Conservation (phyloP, 2,888 invertebrate genomes). For the Abscondita cerata region DNA sequence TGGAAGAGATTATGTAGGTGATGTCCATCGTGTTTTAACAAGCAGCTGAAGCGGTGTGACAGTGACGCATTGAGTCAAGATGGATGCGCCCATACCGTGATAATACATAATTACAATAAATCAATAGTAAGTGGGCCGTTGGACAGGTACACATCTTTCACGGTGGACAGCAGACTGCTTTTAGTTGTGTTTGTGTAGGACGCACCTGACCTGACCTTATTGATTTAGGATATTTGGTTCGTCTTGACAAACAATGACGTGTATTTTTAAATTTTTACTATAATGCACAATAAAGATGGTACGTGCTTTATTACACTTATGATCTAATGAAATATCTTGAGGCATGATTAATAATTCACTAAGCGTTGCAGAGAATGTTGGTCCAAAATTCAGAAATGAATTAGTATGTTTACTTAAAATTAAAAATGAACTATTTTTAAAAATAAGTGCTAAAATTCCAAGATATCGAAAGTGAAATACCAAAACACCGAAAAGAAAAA, state of each 20-base stretch:
- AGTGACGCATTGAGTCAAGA: constrained; percentile 46
- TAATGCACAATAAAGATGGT: not conserved
- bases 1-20: constrained; percentile 29
- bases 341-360: too few relatives aligned
- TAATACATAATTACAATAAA: constrained; percentile 49
- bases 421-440: too few relatives aligned
- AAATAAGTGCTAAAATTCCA: too few relatives aligned
- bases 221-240: constrained; percentile 47
- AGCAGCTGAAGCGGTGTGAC: constrained; percentile 38
- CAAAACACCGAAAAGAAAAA: too few relatives aligned
- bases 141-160: constrained; percentile 48
- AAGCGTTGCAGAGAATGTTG: too few relatives aligned
- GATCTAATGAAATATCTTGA: too few relatives aligned
- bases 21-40: constrained; percentile 30
- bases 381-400: too few relatives aligned
- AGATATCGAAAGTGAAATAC: too few relatives aligned
- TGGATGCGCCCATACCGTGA: constrained; percentile 44
- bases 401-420: too few relatives aligned
- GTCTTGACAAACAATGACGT: constrained; percentile 41
- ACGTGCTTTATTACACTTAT: too few relatives aligned
- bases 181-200: constrained; percentile 49
- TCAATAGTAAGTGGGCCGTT: constrained; percentile 50
- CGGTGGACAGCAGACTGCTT: constrained; percentile 47
- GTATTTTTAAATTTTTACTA: constrained; percentile 20
- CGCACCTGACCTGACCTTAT: constrained; percentile 47